Evolutionary conservation across 2,888 invertebrate species (phyloP).

Genomic region (Nebria salina): DNA sequence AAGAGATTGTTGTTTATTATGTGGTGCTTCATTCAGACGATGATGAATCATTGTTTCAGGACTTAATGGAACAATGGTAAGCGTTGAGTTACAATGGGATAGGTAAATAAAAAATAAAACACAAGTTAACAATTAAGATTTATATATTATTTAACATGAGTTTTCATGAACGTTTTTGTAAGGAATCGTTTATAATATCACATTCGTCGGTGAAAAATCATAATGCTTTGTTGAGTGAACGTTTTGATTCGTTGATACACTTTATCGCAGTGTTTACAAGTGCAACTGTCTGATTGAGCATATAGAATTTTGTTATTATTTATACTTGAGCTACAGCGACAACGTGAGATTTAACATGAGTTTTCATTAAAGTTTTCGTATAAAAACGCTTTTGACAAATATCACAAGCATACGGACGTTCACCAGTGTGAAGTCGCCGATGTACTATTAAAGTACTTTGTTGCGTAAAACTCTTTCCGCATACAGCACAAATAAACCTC

Average conservation of each 20-base stretch:
- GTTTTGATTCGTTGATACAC: neutral
- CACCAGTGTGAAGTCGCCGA: conserved; percentile 66
- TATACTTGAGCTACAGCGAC: conserved; percentile 27
- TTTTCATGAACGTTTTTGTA: no score
- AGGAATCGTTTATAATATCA: conserved; percentile 53
- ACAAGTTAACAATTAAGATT: no score
- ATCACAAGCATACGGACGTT: conserved; percentile 65
- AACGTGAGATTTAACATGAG: conserved; percentile 62
- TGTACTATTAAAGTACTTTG: conserved; percentile 65
- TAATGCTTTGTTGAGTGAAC: conserved; percentile 62
- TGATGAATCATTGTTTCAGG: no score
- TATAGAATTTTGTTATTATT: neutral
- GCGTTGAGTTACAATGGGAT: no score
- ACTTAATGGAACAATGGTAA: no score
- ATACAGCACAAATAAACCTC: conserved; percentile 30
- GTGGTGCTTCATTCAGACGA: no score
- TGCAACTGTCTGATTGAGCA: no score
- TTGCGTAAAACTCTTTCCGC: conserved; percentile 55
- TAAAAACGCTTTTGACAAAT: conserved; percentile 66
- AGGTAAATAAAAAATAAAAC: no score
- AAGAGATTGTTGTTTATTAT: no score
- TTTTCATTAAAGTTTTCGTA: conserved; percentile 64
- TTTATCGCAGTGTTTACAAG: neutral
- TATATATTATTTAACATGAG: no score
- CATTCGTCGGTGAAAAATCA: conserved; percentile 66